Conservation (phyloP, 2,888 invertebrate genomes). For the Netelia melanura region DNA sequence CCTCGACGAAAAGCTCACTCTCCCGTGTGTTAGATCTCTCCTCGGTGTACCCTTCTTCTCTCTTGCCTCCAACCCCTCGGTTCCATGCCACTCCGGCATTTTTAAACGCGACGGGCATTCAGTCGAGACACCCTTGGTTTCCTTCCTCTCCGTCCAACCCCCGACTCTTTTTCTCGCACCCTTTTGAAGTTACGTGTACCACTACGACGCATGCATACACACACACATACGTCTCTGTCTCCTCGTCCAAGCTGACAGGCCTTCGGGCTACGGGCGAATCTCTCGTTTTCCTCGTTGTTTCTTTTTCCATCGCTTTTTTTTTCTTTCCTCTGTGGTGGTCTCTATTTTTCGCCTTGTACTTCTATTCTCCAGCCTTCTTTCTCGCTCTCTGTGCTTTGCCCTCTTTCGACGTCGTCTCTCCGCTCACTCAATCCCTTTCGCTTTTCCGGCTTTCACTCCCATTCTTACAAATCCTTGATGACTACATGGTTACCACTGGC, state of each 20-base stretch:
- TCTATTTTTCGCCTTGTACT: conserved; percentile 16
- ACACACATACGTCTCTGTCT: conserved; percentile 21
- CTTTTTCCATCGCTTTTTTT: not conserved
- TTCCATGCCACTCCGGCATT: conserved; percentile 59
- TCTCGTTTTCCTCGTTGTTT: conserved; percentile 27
- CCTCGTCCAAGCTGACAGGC: conserved; percentile 36
- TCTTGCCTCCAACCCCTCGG: not conserved
- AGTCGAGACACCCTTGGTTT: conserved; percentile 61
- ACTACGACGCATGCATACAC: conserved; percentile 9
- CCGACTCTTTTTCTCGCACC: conserved; percentile 58
- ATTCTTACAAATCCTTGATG: not conserved
- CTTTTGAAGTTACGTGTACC: conserved; percentile 62
- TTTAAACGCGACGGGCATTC: conserved; percentile 66
- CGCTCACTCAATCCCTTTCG: conserved; percentile 30
- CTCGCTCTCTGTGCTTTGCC: conserved; percentile 23
- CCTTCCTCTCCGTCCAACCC: conserved; percentile 17
- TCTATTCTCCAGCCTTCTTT: conserved; percentile 9
- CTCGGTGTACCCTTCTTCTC: not conserved
- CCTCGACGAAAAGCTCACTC: conserved; percentile 42
- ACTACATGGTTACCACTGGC: not conserved
- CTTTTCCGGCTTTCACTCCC: conserved; percentile 36
- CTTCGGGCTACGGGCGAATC: conserved; percentile 18
- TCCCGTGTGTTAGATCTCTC: conserved; percentile 3
- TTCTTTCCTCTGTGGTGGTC: conserved; percentile 12
- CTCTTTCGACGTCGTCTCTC: not conserved